Conservation (phyloP, 2,113 vertebrate genomes). For the Eublepharis macularius region DNA sequence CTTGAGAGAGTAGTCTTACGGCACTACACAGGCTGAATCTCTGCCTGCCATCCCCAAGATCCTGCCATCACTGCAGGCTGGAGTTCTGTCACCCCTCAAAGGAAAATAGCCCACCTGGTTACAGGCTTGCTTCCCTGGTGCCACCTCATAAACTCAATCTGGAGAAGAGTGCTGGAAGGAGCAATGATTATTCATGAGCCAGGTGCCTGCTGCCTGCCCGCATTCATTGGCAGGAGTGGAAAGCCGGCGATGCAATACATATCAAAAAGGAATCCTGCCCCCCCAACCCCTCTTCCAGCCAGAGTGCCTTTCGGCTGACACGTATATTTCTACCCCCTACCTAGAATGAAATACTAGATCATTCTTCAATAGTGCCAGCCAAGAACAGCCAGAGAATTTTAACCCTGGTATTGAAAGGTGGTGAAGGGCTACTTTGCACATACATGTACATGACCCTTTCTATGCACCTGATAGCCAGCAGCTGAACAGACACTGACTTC, state of each 20-base stretch:
- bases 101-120: background rate
- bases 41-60: background rate
- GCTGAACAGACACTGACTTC: background rate
- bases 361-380: constrained; percentile 22
- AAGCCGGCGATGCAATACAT: background rate
- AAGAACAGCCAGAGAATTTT: constrained; percentile 21
- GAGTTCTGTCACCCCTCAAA: background rate
- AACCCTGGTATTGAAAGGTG: constrained; percentile 12
- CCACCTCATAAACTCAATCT: background rate
- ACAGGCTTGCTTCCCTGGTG: background rate
- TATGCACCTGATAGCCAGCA: too few relatives aligned
- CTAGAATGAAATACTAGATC: constrained; percentile 15
- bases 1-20: background rate
- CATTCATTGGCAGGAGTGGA: constrained; percentile 27
- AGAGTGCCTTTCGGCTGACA: background rate
- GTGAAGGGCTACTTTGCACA: background rate
- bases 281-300: constrained; percentile 9
- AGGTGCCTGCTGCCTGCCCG: background rate
- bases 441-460: background rate
- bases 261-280: background rate
- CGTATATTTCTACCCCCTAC: constrained; percentile 19
- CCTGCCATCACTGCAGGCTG: too few relatives aligned
- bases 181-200: constrained; percentile 16
- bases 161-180: background rate
- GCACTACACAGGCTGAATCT: background rate